phyloP scores from a whole-genome alignment of 1,140 invertebrate species.

The Aphidius gifuensis region DNA sequence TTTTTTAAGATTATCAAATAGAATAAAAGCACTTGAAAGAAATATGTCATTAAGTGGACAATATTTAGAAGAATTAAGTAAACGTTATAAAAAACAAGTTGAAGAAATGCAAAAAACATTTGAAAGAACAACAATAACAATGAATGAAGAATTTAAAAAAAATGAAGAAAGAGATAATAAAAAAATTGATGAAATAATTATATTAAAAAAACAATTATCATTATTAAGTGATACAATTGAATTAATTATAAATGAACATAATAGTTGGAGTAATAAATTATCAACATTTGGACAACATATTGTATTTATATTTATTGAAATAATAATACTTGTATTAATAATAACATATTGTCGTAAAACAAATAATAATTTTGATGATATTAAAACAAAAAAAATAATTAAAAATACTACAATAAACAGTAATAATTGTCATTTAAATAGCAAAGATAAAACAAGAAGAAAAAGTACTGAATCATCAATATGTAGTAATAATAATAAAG shows the following conservation, averaged over 20 bases:
- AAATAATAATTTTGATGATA: constrained; percentile 31
- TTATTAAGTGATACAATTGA: constrained; percentile 59
- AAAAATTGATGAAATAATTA: constrained; percentile 62
- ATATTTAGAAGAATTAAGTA: constrained; percentile 91
- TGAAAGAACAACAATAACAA: constrained; percentile 73
- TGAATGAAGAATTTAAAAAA: constrained; percentile 71
- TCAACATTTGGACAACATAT: constrained; percentile 59
- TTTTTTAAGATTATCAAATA: constrained; percentile 90
- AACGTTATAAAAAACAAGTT: constrained; percentile 92
- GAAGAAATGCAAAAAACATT: constrained; percentile 89
- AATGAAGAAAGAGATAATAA: constrained; percentile 68
- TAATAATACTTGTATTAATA: constrained; percentile 54
- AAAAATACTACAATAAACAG: not conserved
- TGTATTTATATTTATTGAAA: constrained; percentile 55
- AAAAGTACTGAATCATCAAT: constrained; percentile 39
- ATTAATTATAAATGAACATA: constrained; percentile 61
- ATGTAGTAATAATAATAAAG: constrained; percentile 40
- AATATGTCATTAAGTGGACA: constrained; percentile 95
- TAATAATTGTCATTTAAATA: no score
- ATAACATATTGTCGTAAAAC: constrained; percentile 52
- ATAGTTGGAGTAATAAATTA: constrained; percentile 63
- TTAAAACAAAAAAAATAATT: not conserved
- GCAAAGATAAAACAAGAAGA: constrained; percentile 22
- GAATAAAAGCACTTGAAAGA: constrained; percentile 91
- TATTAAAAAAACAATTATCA: constrained; percentile 61